Evolutionary conservation across 1,140 invertebrate genomes (phyloP).

Genomic region (Sminthurinus signatus): DNA sequence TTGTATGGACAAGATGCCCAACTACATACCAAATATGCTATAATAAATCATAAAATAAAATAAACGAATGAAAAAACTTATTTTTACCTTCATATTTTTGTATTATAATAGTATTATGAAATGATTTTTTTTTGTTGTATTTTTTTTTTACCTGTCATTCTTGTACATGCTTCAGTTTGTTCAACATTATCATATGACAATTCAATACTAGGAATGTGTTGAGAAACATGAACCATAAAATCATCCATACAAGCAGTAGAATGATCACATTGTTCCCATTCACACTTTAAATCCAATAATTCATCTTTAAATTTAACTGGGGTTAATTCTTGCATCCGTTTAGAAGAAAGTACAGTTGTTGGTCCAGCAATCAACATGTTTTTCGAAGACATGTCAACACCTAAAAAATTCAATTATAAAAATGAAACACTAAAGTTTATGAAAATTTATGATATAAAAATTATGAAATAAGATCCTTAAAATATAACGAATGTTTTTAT

Average conservation of each 20-base stretch:
- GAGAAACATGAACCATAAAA: constrained; percentile 45
- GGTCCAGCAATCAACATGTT: constrained; percentile 28
- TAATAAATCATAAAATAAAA: not conserved
- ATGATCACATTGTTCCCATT: constrained; percentile 59
- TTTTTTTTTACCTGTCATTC: too few species aligned
- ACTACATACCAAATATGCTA: constrained; percentile 22
- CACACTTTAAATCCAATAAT: constrained; percentile 26
- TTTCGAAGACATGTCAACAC: too few species aligned
- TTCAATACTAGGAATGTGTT: constrained; percentile 24
- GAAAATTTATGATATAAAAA: too few species aligned
- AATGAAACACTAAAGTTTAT: too few species aligned
- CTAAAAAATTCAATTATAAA: too few species aligned
- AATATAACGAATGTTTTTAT: too few species aligned
- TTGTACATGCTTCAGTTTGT: too few species aligned
- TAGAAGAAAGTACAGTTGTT: constrained; percentile 18
- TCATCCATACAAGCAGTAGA: constrained; percentile 50
- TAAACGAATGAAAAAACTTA: too few species aligned
- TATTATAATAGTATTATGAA: not conserved
- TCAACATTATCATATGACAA: constrained; percentile 11
- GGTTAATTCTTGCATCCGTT: constrained; percentile 9
- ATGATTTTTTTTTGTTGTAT: too few species aligned
- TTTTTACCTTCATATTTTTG: too few species aligned
- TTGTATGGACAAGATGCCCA: constrained; percentile 33
- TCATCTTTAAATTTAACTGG: constrained; percentile 33
- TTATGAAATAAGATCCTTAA: too few species aligned